phyloP scores from a whole-genome alignment of 2,797 vertebrate species.

The Amblyopsis hoosieri region DNA sequence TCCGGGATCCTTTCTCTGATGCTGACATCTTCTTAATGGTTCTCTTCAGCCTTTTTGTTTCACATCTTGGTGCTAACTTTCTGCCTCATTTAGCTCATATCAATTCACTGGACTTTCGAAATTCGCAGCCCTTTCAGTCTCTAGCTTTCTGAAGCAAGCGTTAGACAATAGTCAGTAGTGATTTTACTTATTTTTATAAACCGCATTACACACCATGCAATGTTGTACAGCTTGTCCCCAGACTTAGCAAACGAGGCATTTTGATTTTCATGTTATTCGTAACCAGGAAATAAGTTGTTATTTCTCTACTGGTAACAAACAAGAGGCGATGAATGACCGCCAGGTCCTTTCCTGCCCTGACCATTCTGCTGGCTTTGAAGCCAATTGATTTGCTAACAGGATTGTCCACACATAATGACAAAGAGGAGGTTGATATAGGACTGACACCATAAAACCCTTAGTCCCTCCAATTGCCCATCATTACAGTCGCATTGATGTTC shows the following conservation, averaged over 20 bases:
- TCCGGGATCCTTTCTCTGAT: constrained; percentile 70
- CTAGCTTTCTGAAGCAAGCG: constrained; percentile 56
- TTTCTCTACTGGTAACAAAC: constrained; percentile 67
- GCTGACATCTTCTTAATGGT: constrained; percentile 77
- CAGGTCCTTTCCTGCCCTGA: constrained; percentile 59
- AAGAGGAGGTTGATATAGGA: constrained; percentile 73
- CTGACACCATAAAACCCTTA: constrained; percentile 74
- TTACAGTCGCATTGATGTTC: constrained; percentile 67
- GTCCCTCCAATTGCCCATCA: constrained; percentile 65
- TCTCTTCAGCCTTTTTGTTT: constrained; percentile 76
- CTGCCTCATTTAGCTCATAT: constrained; percentile 80
- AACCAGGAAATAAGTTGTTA: constrained; percentile 21
- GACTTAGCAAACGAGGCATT: constrained; percentile 18
- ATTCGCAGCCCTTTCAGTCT: constrained; percentile 66
- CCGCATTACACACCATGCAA: constrained; percentile 14
- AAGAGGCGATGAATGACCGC: constrained; percentile 33
- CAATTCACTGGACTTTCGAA: constrained; percentile 66
- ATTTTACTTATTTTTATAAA: constrained; percentile 32
- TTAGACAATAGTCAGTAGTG: constrained; percentile 45
- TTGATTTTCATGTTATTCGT: constrained; percentile 38
- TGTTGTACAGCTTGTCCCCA: constrained; percentile 24
- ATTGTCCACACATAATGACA: constrained; percentile 76
- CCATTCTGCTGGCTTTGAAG: constrained; percentile 51
- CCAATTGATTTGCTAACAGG: constrained; percentile 76
- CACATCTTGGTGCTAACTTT: constrained; percentile 73